Conservation (phyloP, 2,888 invertebrate genomes). For the Amphipyra tragopoginis region DNA sequence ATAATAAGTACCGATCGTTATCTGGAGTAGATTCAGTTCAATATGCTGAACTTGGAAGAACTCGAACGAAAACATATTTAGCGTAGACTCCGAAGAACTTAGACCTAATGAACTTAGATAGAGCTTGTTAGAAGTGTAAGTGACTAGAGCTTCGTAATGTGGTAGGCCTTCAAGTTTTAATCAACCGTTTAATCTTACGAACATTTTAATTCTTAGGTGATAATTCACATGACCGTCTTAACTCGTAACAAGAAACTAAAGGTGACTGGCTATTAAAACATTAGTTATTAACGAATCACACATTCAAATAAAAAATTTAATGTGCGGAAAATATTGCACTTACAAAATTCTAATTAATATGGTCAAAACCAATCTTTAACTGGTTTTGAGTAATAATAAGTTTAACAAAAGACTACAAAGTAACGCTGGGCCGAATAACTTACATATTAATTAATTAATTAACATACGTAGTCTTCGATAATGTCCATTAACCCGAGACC, state of each 20-base stretch:
- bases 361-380: conserved; percentile 80
- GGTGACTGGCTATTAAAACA: conserved; percentile 81
- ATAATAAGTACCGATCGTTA: conserved; percentile 51
- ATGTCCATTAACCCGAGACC: conserved; percentile 88
- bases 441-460: conserved; percentile 71
- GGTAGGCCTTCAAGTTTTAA: conserved; percentile 44
- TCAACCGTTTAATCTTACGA: conserved; percentile 32
- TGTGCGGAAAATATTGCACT: conserved; percentile 52
- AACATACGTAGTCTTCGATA: conserved; percentile 85
- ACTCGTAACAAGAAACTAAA: conserved; percentile 64
- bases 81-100: conserved; percentile 31
- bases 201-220: conserved; percentile 43
- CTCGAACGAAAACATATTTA: conserved; percentile 36
- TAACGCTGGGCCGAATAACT: conserved; percentile 83
- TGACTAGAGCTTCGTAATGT: conserved; percentile 55
- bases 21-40: conserved; percentile 52
- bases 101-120: conserved; percentile 41
- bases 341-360: conserved; percentile 55
- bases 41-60: conserved; percentile 45
- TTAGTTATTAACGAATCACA: conserved; percentile 59
- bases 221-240: conserved; percentile 50
- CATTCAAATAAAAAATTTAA: conserved; percentile 48
- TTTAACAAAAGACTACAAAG: conserved; percentile 67
- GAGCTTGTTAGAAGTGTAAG: conserved; percentile 55
- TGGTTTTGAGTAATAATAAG: conserved; percentile 72